phyloP scores from a whole-genome alignment of 2,888 invertebrate species.

The Lapara coniferarum region DNA sequence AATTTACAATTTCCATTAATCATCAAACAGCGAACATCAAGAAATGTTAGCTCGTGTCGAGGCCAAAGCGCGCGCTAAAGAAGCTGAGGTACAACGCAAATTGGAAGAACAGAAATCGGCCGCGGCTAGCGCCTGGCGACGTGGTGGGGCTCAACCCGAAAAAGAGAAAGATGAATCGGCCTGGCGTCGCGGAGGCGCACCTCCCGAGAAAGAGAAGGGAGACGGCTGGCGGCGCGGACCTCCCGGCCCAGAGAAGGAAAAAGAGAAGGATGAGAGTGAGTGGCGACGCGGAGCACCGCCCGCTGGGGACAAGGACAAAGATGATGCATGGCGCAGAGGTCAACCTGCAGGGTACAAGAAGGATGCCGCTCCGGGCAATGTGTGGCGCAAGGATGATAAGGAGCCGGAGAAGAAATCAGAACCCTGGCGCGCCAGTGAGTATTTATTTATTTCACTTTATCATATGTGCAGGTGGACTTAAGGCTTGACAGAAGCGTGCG shows the following conservation, averaged over 20 bases:
- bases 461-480: too few relatives aligned
- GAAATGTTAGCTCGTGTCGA: slow-evolving; percentile 87
- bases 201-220: slow-evolving; percentile 30
- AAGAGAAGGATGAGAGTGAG: slow-evolving; percentile 9
- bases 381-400: slow-evolving; percentile 46
- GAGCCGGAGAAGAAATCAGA: slow-evolving; percentile 60
- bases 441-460: neutral
- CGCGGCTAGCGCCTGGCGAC: slow-evolving; percentile 57
- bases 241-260: slow-evolving; percentile 30
- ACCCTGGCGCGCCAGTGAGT: slow-evolving; percentile 63
- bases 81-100: slow-evolving; percentile 88
- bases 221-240: slow-evolving; percentile 19
- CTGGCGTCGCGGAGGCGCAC: slow-evolving; percentile 37
- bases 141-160: slow-evolving; percentile 49
- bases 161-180: slow-evolving; percentile 35
- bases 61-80: slow-evolving; percentile 86
- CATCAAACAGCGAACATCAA: slow-evolving; percentile 82
- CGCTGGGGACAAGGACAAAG: slow-evolving; percentile 9
- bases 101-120: slow-evolving; percentile 70
- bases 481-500: too few relatives aligned
- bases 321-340: slow-evolving; percentile 10
- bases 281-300: slow-evolving; percentile 22
- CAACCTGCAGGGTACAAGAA: slow-evolving; percentile 18
- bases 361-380: slow-evolving; percentile 34
- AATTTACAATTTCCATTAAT: neutral